Base-by-base conservation (phyloP, 2,888 invertebrate species). In the Sympetrum striolatum region DNA sequence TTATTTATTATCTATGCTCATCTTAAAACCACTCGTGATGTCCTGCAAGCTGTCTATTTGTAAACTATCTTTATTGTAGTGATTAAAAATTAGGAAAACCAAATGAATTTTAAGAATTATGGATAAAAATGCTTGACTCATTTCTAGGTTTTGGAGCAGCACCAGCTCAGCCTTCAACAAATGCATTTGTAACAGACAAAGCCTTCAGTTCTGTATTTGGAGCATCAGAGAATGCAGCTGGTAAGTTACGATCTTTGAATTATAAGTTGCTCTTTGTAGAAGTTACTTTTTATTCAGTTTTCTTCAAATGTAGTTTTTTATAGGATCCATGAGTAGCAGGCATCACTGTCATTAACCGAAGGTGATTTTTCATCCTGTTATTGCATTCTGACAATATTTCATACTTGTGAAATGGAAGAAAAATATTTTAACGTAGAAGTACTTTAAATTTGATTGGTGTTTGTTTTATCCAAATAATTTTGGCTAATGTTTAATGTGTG, bases 161-260 rank as follows among this genome's bases (percentile, higher is more conserved):
- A 44, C 91, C 92, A 31, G 92, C 91, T 44, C 90, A 92, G 37
- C 90, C 91, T 81, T 91, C 92, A 90, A 92, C 92, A 92, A 92
- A 80, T 80, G 58, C 93, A 90, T 94, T 94, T 92, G 93, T 98
- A 93, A 96, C 97, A 93, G 98, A 98, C 94, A 97, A 97, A 94
- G 97, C 96, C 95, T 98, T 98, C 95, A 96, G 97, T 93, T 97
- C 97, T 93, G 98, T 98, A 93, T 98, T 98, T 95, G 98, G 97
- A 94, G 96, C 95, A 94, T 94, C 95, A 93, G 96, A 96, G 94
- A 94, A 95, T 92, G 94, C 95, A 94, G 91, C 92, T 90, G 93
- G 93, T 93, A 92, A 92, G 92, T 92, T 86, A 79, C 48, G 95
- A 94, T 92, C 92, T 92, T 90, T 91, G 31, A 91, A 60, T 64